Evolutionary conservation across 2,888 invertebrate species (phyloP).

Genomic region (Tachina lurida): DNA sequence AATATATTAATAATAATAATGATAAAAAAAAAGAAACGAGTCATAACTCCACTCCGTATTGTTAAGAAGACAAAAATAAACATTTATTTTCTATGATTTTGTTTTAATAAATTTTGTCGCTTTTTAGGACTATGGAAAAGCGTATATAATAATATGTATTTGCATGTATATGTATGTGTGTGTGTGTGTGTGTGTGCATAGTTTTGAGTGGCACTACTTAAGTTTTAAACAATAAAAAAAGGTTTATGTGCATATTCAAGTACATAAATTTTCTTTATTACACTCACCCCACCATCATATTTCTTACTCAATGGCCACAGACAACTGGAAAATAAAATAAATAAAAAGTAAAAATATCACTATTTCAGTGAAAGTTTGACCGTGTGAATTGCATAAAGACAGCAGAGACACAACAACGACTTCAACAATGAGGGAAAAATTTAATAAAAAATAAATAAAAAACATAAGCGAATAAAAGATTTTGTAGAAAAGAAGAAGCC

Average conservation of each 20-base stretch:
- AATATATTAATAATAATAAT: neutral
- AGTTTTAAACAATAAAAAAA: constrained; percentile 2
- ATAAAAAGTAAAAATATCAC: constrained; percentile 63
- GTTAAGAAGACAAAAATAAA: neutral
- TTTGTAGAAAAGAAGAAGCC: constrained; percentile 27
- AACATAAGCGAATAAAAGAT: constrained; percentile 19
- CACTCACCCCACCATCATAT: constrained; percentile 23
- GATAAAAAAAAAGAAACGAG: constrained; percentile 4
- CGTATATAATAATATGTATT: neutral
- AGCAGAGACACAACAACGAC: constrained; percentile 6
- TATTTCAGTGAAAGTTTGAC: constrained; percentile 69
- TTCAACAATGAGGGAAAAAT: constrained; percentile 7
- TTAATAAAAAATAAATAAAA: neutral
- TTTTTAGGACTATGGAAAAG: constrained; percentile 16
- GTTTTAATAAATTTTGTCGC: neutral
- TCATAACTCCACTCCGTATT: neutral
- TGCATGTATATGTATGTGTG: no score
- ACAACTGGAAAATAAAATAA: constrained; percentile 30
- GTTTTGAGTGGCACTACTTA: neutral
- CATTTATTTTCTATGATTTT: constrained; percentile 22
- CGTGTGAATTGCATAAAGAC: constrained; percentile 70
- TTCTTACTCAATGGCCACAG: constrained; percentile 23
- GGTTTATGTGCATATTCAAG: neutral
- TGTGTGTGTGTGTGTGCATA: neutral
- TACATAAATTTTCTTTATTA: constrained; percentile 53